Base-by-base conservation (phyloP, 2,113 vertebrate species). In the Larimichthys polyactis region DNA sequence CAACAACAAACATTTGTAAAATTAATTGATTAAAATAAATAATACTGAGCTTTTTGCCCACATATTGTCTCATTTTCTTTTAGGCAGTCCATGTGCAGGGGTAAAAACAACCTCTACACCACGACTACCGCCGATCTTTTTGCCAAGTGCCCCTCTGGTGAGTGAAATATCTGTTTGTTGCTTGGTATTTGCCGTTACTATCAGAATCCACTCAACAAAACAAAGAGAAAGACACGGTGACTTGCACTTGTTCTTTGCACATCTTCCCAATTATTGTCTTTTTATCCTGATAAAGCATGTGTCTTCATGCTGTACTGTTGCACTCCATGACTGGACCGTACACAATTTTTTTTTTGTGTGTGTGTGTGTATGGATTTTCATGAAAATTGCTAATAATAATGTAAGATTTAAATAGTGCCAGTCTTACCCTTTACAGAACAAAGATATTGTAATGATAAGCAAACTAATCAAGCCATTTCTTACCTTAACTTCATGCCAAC, bases 401-500 rank as follows among this genome's bases (percentile, higher is more conserved):
- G 40, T 11, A 20, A 27, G 8, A 24, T 8, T 20, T 5, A 24
- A n/a, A 46, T 9, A 64, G 11, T 40, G 0, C 1, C 14, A 27
- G 14, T 51, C 32, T 40, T 36, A 15, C 15, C 4, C 27, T 60
- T 32, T 60, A 52, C 49, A 68, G 46, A 63, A 22, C 1, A 55
- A 49, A 52, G 3, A 44, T 48, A 20, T 43, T 11, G 0, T 1
- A 17, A 46, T 24, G 16, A 49, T 22, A 66, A 1, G 0, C 0
- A 29, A 22, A 68, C 12, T 48, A 43, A 67, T 46, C 29, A 76
- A 75, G 7, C 0, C 1, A 32, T 24, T 89, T 82, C 88, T 90
- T 95, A 92, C 93, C 93, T 87, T 86, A 43, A 62, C 70, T 75
- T 63, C 59, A 51, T 22, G 24, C 44, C 16, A 20, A 62, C 29